Evolutionary conservation across 1,140 invertebrate species (phyloP).

Genomic region (Drosophila dunni): DNA sequence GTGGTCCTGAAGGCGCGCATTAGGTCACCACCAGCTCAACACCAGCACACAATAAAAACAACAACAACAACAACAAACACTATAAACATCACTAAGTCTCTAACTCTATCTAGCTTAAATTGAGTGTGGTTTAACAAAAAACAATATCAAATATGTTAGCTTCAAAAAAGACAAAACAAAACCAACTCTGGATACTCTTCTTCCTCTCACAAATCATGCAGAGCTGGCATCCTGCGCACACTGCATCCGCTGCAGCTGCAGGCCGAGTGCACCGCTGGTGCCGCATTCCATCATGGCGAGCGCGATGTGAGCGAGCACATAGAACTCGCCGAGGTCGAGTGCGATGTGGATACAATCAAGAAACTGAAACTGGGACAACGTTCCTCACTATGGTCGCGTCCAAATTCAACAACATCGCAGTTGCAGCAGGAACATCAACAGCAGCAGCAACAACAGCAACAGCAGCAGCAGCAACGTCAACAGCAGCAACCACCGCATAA

Average conservation of each 20-base stretch:
- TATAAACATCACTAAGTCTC: conserved; percentile 73
- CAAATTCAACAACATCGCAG: conserved; percentile 85
- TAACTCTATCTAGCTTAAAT: conserved; percentile 32
- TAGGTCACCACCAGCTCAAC: conserved; percentile 37
- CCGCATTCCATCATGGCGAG: conserved; percentile 84
- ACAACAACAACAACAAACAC: conserved; percentile 49
- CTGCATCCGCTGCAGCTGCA: conserved; percentile 86
- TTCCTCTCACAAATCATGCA: conserved; percentile 68
- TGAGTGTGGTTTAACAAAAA: conserved; percentile 64
- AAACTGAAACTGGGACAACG: conserved; percentile 89
- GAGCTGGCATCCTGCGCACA: conserved; percentile 87
- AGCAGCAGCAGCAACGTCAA: conserved; percentile 70
- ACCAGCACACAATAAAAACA: conserved; percentile 36
- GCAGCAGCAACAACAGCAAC: conserved; percentile 82
- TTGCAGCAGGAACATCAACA: conserved; percentile 85
- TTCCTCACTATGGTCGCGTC: conserved; percentile 90
- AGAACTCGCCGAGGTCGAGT: conserved; percentile 89
- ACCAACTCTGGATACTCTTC: conserved; percentile 71
- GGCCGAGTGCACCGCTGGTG: conserved; percentile 75
- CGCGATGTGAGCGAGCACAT: conserved; percentile 67
- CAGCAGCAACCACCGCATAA: conserved; percentile 70
- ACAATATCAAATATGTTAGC: neutral
- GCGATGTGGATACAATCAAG: conserved; percentile 91
- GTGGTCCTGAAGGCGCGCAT: conserved; percentile 72
- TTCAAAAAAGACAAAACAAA: conserved; percentile 26